A percentile compares a stretch with the other conserved stretches of the same genome.
These are phyloP conservation scores for Sylvilagus bachmani DNA, from an alignment of 2,113 vertebrate species.

Conservation along the genomic window DNA sequence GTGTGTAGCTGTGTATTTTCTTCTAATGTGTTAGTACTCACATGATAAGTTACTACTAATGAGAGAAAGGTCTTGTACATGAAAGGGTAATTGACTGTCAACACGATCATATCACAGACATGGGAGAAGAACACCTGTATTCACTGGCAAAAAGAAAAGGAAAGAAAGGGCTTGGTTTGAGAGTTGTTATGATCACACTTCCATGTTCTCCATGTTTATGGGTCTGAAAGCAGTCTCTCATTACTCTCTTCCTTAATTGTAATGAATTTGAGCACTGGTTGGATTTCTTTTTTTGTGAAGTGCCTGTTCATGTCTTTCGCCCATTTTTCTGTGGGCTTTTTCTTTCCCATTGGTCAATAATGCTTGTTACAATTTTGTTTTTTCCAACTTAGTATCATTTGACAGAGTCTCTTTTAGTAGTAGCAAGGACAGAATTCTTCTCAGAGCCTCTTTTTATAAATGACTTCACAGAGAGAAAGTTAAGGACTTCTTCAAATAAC, in stretches of 20 bases:
- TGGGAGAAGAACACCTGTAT: not conserved
- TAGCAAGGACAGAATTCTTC: not conserved
- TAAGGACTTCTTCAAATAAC: not conserved
- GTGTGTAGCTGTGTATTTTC: not conserved
- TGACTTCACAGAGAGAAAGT: conserved; percentile 48
- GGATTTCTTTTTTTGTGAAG: not conserved
- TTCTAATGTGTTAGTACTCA: not conserved
- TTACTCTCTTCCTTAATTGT: not conserved
- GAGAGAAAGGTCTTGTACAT: not conserved
- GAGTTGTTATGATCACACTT: not conserved
- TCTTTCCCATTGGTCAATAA: not conserved
- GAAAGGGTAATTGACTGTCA: not conserved
- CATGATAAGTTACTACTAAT: not conserved
- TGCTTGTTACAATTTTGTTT: not conserved
- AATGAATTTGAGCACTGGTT: not conserved
- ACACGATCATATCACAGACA: not conserved
- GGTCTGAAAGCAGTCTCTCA: not conserved
- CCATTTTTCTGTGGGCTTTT: conserved; percentile 41
- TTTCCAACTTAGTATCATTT: not conserved
- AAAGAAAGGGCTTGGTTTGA: not conserved
- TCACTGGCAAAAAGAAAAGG: not conserved
- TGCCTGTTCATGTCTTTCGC: not conserved
- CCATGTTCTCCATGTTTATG: not conserved
- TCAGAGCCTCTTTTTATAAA: not conserved
- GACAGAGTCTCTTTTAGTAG: not conserved